These are phyloP conservation scores for Nymphalis c-album DNA, from an alignment of 2,888 invertebrate species.

Conservation along the genomic window DNA sequence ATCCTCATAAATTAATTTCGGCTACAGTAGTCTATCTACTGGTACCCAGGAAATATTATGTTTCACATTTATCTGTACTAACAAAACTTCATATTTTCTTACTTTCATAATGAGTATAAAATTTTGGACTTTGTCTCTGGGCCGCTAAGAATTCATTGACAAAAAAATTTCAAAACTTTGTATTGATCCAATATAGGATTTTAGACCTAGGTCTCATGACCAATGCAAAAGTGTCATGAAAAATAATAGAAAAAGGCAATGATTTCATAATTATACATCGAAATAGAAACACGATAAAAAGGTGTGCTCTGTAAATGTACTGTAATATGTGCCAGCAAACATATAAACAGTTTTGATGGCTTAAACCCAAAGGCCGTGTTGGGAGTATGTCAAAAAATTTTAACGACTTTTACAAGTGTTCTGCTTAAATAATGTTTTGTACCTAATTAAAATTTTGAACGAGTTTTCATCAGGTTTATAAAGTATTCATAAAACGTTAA, in stretches of 20 bases:
- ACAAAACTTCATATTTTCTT: neutral
- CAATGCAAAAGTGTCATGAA: constrained; percentile 52
- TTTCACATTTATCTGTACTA: constrained; percentile 53
- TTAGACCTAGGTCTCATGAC: no score
- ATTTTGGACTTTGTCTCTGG: no score
- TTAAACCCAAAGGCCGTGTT: constrained; percentile 12
- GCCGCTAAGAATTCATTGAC: no score
- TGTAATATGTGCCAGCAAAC: constrained; percentile 13
- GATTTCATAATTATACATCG: constrained; percentile 29
- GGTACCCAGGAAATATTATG: constrained; percentile 35
- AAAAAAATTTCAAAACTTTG: no score
- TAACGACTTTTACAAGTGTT: constrained; percentile 9
- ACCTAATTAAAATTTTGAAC: constrained; percentile 5
- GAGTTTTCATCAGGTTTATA: neutral
- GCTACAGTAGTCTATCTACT: no score
- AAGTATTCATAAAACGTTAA: neutral
- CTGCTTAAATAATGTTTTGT: constrained; percentile 10
- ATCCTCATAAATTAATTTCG: no score
- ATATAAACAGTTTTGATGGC: constrained; percentile 18
- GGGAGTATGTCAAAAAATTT: constrained; percentile 11
- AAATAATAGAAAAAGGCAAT: constrained; percentile 49
- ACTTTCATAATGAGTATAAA: no score
- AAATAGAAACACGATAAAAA: constrained; percentile 14
- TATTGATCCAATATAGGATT: no score
- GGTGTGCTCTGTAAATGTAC: constrained; percentile 11